A percentile compares a stretch with the other conserved stretches of the same genome.
Conservation (phyloP, 2,797 vertebrate species). For the Lutjanus campechanus region DNA sequence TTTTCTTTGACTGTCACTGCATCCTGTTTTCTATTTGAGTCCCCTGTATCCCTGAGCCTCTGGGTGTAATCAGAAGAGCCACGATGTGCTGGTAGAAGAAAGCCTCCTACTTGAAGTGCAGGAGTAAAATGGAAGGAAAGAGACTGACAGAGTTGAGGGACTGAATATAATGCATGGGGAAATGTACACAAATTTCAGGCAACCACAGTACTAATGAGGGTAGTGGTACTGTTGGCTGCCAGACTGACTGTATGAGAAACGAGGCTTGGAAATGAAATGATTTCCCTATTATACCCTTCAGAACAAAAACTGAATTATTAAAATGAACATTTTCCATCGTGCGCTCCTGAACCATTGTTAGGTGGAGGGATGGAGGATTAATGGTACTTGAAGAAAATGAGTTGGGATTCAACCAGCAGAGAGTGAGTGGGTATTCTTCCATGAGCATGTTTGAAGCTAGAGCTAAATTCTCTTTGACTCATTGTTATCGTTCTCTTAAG, state of each 20-base stretch:
- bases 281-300: slow-evolving; percentile 47
- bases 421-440: slow-evolving; percentile 25
- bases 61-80: slow-evolving; percentile 63
- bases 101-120: slow-evolving; percentile 39
- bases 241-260: slow-evolving; percentile 31
- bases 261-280: slow-evolving; percentile 35
- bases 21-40: slow-evolving; percentile 33
- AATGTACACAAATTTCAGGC: slow-evolving; percentile 40
- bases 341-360: slow-evolving; percentile 34
- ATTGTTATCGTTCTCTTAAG: slow-evolving; percentile 15
- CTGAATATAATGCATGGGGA: slow-evolving; percentile 35
- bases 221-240: slow-evolving; percentile 18
- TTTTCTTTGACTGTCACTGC: slow-evolving; percentile 56
- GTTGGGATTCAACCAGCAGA: slow-evolving; percentile 37
- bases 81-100: slow-evolving; percentile 49
- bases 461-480: slow-evolving; percentile 17
- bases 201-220: slow-evolving; percentile 51
- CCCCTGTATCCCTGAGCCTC: slow-evolving; percentile 37
- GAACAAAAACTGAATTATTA: slow-evolving; percentile 62
- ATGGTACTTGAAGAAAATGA: slow-evolving; percentile 56
- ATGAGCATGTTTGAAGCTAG: slow-evolving; percentile 23
- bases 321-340: slow-evolving; percentile 62
- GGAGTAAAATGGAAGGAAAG: slow-evolving; percentile 27
- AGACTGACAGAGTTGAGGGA: slow-evolving; percentile 21
- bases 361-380: slow-evolving; percentile 46